Base-by-base conservation (phyloP, 2,888 invertebrate genomes). In the Drosophila algonquin region DNA sequence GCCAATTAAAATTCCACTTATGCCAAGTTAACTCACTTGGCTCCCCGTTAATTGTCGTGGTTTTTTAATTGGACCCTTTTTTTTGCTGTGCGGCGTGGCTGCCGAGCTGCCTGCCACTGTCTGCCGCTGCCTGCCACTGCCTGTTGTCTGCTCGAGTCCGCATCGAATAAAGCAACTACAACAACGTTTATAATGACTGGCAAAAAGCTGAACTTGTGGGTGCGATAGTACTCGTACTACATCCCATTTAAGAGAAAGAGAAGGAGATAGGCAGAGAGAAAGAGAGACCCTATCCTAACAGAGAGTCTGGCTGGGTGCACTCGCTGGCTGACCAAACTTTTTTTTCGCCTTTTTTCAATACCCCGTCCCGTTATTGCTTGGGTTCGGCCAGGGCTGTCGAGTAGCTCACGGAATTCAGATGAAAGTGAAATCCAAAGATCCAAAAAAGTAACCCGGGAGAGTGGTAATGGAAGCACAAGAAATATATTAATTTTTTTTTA, bases 1-100 rank as follows among this genome's bases (percentile, higher is more conserved):
- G 90, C 90, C 90, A 90, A 90, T 90, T 90, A 90, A 90, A 90
- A 87, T 90, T 90, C 89, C 90, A 90, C 89, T 89, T 90, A 89
- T 85, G 89, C 89, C 89, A 89, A 89, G 89, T 89, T 89, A 89
- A 89, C 88, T 90, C 89, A 90, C 89, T 89, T 85, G 82, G 81
- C 86, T 87, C 40, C 40, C 40, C 87, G 85, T 90, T 90, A 90
- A 90, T 90, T 90, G 90, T 87, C 89, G 90, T 90, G 90, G 90
- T 76, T 90, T 90, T 90, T 90, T 90, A 90, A 90, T 90, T 90
- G 90, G 90, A 81, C 83, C 89, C 89, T 89, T 81, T 81, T 59
- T 64, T 46, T 50, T 56, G 64, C 65, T 50, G 10, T 51, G 12
- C 50, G 61, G 61, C 40, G 32, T 32, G 7, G 6, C 27, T 27